Conservation (phyloP, 2,888 invertebrate species). For the Lasioglossum marginatum region DNA sequence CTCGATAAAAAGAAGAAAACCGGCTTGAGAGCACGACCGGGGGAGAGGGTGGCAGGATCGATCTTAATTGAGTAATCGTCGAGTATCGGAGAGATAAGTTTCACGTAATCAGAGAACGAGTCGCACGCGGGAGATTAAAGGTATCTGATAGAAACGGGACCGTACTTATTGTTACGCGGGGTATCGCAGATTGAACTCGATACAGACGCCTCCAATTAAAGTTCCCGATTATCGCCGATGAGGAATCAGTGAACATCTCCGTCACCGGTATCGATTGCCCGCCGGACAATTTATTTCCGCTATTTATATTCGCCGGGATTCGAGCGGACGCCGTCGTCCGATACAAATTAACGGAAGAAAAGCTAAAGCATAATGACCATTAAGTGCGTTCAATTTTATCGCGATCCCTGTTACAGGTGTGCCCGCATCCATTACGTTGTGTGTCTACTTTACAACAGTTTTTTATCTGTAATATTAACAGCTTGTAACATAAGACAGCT, state of each 20-base stretch:
- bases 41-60: not conserved
- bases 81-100: conserved; percentile 45
- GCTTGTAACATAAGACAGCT: not conserved
- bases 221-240: conserved; percentile 59
- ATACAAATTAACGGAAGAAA: not conserved
- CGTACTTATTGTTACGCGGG: conserved; percentile 64
- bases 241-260: conserved; percentile 55
- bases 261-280: conserved; percentile 43
- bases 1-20: conserved; percentile 11
- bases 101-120: conserved; percentile 43
- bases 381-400: not conserved
- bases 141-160: conserved; percentile 63
- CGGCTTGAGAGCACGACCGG: not conserved
- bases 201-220: conserved; percentile 62
- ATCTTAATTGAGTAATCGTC: conserved; percentile 34
- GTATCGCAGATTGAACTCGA: conserved; percentile 56
- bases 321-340: not conserved
- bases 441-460: not conserved
- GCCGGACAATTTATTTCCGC: conserved; percentile 33
- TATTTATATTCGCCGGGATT: conserved; percentile 9
- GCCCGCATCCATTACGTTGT: not conserved
- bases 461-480: not conserved
- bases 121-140: conserved; percentile 49
- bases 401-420: conserved; percentile 1
- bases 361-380: not conserved